Evolutionary conservation across 2,888 invertebrate genomes (phyloP), one percentile per base, ranked within the genome.

Genomic region (Phortica okadai): DNA sequence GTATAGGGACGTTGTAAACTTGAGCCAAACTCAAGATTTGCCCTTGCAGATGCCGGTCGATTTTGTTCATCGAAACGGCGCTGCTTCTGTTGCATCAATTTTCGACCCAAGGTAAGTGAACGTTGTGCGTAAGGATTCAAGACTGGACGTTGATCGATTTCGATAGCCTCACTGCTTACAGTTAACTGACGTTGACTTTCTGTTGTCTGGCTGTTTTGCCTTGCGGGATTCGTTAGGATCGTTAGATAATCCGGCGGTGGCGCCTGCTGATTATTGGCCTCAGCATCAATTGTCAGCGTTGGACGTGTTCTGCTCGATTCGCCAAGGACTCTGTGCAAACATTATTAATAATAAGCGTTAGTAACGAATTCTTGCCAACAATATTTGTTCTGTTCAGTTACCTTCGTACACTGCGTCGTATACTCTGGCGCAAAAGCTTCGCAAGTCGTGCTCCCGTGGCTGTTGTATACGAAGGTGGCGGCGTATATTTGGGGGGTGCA

Each of bases 401-500:
- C 91, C 96, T 93, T 78, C 97, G 92, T 72, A 97, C 95, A 90
- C 97, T 97, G 75, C 96, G 92, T 50, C 97, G 92, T 72, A 97
- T 93, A 82, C 96, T 96, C 87, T 96, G 95, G 0, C 97, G 93
- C 44, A 95, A 88, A 84, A 95, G 92, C 88, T 95, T 95, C 6
- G 95, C 95, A 77, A 97, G 93, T 58, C 96, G 92, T 0, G 96
- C 97, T 1, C 97, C 97, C 0, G 97, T 97, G 0, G 97, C 97
- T 5, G 97, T 97, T 45, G 97, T 96, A 90, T 97, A 97, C 0
- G 97, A 97, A 0, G 97, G 97, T 2, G 98, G 98, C 0, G 98
- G 97, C 0, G 97, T 97, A 92, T 98, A 97, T 91, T 97, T 97
- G 73, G 97, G 97, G 4, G 97, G 97, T 1, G 97, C 96, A 92